Conservation (phyloP, 1,140 invertebrate genomes). For the Temnothorax curvispinosus region DNA sequence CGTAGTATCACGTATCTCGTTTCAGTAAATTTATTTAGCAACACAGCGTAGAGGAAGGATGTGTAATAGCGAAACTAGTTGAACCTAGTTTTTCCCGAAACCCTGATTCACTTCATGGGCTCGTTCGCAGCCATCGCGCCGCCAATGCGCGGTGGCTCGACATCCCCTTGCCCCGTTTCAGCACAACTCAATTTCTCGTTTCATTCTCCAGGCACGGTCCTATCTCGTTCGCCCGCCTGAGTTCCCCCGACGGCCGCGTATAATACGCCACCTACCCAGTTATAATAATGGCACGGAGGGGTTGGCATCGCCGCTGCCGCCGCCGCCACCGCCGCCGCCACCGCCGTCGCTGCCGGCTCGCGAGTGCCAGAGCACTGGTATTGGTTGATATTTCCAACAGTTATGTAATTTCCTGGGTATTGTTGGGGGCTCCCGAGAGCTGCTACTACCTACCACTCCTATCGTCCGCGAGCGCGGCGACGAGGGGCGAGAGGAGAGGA, state of each 20-base stretch:
- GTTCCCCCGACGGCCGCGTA: constrained; percentile 83
- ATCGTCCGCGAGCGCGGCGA: constrained; percentile 82
- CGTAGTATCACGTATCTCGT: neutral
- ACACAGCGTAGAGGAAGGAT: neutral
- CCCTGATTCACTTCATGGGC: constrained; percentile 55
- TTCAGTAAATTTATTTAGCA: constrained; percentile 7
- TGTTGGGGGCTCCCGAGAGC: constrained; percentile 78
- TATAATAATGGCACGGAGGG: constrained; percentile 83
- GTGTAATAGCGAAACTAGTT: neutral
- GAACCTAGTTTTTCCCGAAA: neutral
- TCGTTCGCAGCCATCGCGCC: constrained; percentile 68
- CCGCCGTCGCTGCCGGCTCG: constrained; percentile 64
- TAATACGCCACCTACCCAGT: constrained; percentile 84
- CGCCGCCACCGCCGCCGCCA: constrained; percentile 36
- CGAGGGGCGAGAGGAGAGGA: constrained; percentile 43
- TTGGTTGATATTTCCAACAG: constrained; percentile 86
- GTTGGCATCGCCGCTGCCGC: constrained; percentile 63
- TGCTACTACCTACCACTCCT: constrained; percentile 76
- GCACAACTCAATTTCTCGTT: constrained; percentile 86
- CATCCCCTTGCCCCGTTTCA: constrained; percentile 73
- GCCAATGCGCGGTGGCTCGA: constrained; percentile 43
- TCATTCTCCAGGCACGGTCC: constrained; percentile 83
- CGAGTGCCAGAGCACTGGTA: constrained; percentile 79
- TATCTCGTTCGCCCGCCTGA: constrained; percentile 85
- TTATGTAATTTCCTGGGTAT: constrained; percentile 87